phyloP scores from a whole-genome alignment of 2,113 vertebrate species.

The Epinephelus moara region DNA sequence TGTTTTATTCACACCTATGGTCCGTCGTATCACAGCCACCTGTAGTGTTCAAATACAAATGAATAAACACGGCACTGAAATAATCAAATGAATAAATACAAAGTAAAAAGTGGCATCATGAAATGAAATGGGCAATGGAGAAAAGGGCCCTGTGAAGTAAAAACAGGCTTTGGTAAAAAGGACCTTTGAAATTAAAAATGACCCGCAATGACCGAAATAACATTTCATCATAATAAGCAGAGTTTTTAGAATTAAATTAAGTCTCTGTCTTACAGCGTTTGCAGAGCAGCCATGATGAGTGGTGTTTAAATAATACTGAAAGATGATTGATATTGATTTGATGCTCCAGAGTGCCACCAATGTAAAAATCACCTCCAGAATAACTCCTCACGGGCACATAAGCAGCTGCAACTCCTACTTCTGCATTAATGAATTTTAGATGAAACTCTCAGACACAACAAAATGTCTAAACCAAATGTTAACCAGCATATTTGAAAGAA shows the following conservation, averaged over 20 bases:
- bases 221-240: not conserved
- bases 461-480: not conserved
- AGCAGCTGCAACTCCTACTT: not conserved
- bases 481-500: not conserved
- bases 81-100: not conserved
- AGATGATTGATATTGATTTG: not conserved
- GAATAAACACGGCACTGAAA: not conserved
- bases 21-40: not conserved
- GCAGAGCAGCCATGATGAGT: not conserved
- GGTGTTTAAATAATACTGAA: not conserved
- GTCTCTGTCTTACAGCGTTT: not conserved
- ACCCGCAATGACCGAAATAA: not conserved
- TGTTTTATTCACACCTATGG: no score
- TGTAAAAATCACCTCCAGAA: not conserved
- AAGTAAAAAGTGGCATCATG: not conserved
- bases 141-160: not conserved
- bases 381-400: not conserved
- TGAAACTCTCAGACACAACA: slow-evolving; percentile 3
- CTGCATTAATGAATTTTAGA: slow-evolving; percentile 19
- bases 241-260: not conserved
- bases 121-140: not conserved
- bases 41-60: not conserved
- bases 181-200: not conserved
- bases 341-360: not conserved
- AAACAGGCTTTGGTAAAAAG: no score